A percentile compares a stretch with the other conserved stretches of the same genome.
Evolutionary conservation across 2,113 vertebrate species (phyloP).

Genomic region (Blennius ocellaris): DNA sequence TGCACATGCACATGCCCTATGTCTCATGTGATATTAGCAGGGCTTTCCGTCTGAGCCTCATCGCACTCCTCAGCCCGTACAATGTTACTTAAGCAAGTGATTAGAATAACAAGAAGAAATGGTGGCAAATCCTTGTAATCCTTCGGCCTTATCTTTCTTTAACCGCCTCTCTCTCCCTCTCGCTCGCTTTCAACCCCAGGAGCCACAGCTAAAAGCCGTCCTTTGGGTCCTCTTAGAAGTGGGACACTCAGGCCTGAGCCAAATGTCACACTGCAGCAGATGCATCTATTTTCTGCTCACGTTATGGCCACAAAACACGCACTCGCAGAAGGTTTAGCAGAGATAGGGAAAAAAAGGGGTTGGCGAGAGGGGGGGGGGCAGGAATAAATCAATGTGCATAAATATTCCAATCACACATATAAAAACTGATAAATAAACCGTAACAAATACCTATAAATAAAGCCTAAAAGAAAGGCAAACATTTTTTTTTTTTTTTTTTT

Average conservation of each 20-base stretch:
- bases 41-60: conserved; percentile 31
- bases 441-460: conserved; percentile 64
- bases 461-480: conserved; percentile 48
- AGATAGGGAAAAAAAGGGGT: conserved; percentile 9
- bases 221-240: conserved; percentile 64
- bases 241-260: conserved; percentile 56
- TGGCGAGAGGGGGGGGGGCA: conserved; percentile 7
- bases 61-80: conserved; percentile 27
- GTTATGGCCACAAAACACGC: conserved; percentile 39
- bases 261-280: conserved; percentile 74
- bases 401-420: conserved; percentile 66
- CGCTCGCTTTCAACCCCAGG: conserved; percentile 35
- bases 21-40: conserved; percentile 35
- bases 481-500: conserved; percentile 43
- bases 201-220: conserved; percentile 65
- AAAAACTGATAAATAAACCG: conserved; percentile 73
- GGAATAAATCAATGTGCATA: conserved; percentile 72
- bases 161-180: conserved; percentile 36
- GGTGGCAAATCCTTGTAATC: conserved; percentile 57
- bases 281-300: conserved; percentile 68
- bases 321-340: conserved; percentile 44
- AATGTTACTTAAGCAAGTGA: conserved; percentile 55
- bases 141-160: conserved; percentile 50
- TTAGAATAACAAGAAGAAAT: conserved; percentile 61
- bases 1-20: conserved; percentile 56